Conservation (phyloP, 2,113 vertebrate species). For the Colinus virginianus region DNA sequence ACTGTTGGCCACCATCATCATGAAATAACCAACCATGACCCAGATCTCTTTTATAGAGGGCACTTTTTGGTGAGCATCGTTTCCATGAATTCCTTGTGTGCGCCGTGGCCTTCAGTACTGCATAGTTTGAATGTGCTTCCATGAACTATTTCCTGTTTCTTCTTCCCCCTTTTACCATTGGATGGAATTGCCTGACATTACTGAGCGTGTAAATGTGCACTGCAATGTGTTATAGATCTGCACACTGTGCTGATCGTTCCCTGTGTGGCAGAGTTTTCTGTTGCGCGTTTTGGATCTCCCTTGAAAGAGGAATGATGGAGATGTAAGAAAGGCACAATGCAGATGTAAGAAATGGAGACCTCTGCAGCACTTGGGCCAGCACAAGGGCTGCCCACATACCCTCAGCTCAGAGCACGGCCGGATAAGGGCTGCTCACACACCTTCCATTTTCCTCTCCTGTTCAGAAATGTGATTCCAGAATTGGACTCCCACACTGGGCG, state of each 20-base stretch:
- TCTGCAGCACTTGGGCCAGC: neutral
- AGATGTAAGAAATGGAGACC: rapidly evolving
- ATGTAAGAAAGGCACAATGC: rapidly evolving
- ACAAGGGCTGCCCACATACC: neutral
- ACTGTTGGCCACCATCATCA: conserved; percentile 55
- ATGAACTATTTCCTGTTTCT: neutral
- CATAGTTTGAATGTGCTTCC: neutral
- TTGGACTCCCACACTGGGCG: too few species aligned
- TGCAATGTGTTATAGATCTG: neutral
- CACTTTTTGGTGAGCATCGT: conserved; percentile 14
- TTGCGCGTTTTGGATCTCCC: rapidly evolving
- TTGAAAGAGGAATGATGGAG: neutral
- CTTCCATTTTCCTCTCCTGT: neutral
- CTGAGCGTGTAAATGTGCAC: rapidly evolving
- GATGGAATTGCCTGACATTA: neutral
- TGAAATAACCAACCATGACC: conserved; percentile 63
- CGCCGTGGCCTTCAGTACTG: neutral
- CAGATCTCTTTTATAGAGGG: conserved; percentile 55
- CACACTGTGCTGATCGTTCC: neutral
- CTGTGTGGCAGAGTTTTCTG: neutral
- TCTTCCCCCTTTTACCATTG: rapidly evolving
- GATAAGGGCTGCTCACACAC: neutral
- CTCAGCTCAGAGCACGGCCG: rapidly evolving
- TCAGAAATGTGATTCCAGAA: neutral
- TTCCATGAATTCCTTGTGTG: neutral